Evolutionary conservation across 2,113 vertebrate genomes (phyloP).

Genomic region (Ctenomys sociabilis): DNA sequence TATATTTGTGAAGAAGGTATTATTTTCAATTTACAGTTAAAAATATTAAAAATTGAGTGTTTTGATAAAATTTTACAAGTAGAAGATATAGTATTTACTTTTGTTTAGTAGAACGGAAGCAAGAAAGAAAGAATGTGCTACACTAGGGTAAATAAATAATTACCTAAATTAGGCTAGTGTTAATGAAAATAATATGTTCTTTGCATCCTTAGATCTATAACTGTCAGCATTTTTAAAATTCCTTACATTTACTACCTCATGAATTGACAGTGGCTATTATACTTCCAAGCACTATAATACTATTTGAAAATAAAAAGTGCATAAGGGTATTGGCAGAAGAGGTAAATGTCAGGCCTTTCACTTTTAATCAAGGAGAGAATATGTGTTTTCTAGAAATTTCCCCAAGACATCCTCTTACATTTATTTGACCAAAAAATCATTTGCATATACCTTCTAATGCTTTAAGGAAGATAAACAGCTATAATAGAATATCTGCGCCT

Average conservation of each 20-base stretch:
- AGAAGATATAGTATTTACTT: neutral
- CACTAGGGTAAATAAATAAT: neutral
- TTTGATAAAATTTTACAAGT: neutral
- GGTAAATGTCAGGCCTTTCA: neutral
- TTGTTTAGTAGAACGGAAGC: neutral
- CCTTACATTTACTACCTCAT: neutral
- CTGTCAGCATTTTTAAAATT: neutral
- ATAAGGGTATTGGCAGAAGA: neutral
- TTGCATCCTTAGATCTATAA: neutral
- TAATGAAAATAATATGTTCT: neutral
- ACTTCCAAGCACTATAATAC: neutral
- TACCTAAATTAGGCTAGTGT: neutral
- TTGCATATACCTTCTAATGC: neutral
- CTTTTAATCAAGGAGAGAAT: slow-evolving; percentile 3
- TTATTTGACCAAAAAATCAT: slow-evolving; percentile 15
- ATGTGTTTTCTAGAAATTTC: slow-evolving; percentile 35
- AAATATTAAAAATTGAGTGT: neutral
- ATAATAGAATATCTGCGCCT: neutral
- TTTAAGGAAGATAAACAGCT: neutral
- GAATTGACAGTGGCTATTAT: neutral
- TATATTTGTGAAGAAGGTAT: slow-evolving; percentile 23
- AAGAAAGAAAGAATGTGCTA: neutral
- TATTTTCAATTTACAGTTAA: slow-evolving; percentile 10
- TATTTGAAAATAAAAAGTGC: neutral
- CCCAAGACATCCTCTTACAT: neutral